phyloP scores from a whole-genome alignment of 2,797 vertebrate genomes.

The Spinus pinus region DNA sequence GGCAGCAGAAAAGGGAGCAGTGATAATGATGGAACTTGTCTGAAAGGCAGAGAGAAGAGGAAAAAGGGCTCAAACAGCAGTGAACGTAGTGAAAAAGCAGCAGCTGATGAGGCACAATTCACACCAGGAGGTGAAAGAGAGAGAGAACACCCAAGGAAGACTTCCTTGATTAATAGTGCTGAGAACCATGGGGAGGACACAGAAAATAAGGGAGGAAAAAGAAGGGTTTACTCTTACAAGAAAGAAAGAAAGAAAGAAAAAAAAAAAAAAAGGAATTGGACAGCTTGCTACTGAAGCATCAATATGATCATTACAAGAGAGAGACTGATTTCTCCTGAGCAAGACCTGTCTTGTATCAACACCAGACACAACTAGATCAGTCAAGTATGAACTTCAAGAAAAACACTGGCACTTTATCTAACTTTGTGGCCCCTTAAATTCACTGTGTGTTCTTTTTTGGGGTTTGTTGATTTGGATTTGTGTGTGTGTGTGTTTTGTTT shows the following conservation, averaged over 20 bases:
- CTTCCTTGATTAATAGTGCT: not conserved
- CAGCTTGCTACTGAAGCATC: not conserved
- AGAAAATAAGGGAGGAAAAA: not conserved
- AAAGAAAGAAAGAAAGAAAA: not conserved
- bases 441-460: not conserved
- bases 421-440: not conserved
- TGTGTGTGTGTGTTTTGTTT: not conserved
- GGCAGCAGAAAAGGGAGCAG: not conserved
- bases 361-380: not conserved
- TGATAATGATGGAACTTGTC: not conserved
- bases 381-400: not conserved
- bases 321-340: not conserved
- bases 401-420: not conserved
- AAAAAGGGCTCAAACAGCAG: not conserved
- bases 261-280: not conserved
- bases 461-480: not conserved
- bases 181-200: not conserved
- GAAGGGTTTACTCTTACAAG: not conserved
- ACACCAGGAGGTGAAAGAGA: not conserved
- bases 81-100: not conserved
- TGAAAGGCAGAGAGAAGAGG: not conserved
- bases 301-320: not conserved
- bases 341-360: not conserved
- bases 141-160: not conserved
- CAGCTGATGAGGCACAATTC: not conserved